These are phyloP conservation scores for Platygyra sinensis DNA, from an alignment of 64 coral and sea anemone species.

Conservation along the genomic window DNA sequence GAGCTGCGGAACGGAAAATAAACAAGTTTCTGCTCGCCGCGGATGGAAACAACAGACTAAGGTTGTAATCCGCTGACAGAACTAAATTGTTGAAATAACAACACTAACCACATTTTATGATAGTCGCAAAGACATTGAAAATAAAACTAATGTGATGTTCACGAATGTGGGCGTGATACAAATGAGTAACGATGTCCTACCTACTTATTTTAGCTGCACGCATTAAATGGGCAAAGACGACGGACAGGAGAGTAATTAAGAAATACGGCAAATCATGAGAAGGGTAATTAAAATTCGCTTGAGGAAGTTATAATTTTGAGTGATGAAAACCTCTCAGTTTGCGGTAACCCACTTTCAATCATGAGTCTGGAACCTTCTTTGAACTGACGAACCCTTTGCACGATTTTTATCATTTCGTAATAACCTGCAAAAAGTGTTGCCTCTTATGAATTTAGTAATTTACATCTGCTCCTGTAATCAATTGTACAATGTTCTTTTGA, in stretches of 20 bases:
- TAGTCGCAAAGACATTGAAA: not conserved
- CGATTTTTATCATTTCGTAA: constrained; percentile 34
- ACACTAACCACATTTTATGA: not conserved
- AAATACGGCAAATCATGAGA: not conserved
- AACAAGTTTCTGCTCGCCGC: no score
- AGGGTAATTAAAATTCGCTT: constrained; percentile 9
- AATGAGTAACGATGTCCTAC: no score
- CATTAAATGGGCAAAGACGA: no score
- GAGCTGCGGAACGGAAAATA: no score
- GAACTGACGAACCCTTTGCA: not conserved
- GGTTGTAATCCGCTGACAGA: not conserved
- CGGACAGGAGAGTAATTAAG: not conserved
- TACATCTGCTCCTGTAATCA: not conserved
- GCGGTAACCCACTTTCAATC: not conserved
- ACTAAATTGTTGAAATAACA: constrained; percentile 10
- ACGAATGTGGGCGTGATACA: no score
- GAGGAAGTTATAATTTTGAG: not conserved
- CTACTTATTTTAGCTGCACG: no score
- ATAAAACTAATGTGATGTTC: no score
- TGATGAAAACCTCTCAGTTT: constrained; percentile 14
- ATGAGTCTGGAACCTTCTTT: constrained; percentile 22
- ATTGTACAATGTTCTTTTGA: not conserved
- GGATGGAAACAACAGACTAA: not conserved
- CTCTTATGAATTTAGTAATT: not conserved
- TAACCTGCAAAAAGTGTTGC: constrained; percentile 41